phyloP scores from a whole-genome alignment of 2,797 vertebrate genomes.

The Hylomyscus alleni region DNA sequence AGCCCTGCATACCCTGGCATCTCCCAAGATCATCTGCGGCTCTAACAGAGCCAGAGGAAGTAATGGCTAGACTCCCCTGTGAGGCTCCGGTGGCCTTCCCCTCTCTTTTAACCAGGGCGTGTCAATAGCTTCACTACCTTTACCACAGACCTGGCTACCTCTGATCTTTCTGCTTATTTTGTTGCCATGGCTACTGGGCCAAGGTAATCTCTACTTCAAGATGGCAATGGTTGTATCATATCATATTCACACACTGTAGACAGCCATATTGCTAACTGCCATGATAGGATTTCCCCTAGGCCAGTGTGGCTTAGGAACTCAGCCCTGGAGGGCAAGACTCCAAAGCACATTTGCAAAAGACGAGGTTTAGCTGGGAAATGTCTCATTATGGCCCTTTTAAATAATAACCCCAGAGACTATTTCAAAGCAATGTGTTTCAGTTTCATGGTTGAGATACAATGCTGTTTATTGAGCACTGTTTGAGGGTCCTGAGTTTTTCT shows the following conservation, averaged over 20 bases:
- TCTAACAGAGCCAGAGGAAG: not conserved
- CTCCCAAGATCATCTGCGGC: not conserved
- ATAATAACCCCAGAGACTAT: not conserved
- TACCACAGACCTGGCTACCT: not conserved
- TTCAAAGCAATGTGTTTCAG: fast-evolving
- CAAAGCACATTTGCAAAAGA: fast-evolving
- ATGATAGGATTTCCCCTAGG: fast-evolving
- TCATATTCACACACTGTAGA: not conserved
- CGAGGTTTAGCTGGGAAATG: not conserved
- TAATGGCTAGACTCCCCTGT: not conserved
- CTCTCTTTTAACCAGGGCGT: not conserved
- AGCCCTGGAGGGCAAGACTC: fast-evolving
- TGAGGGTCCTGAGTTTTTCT: not conserved
- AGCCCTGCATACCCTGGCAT: not conserved
- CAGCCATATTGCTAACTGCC: fast-evolving
- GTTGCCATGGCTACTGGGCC: not conserved
- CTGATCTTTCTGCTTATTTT: not conserved
- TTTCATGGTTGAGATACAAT: fast-evolving
- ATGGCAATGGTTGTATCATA: not conserved
- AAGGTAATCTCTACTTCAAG: not conserved
- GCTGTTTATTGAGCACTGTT: not conserved
- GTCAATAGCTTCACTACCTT: not conserved
- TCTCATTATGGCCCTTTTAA: not conserved
- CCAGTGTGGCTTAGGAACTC: fast-evolving
- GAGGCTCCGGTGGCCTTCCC: not conserved